Evolutionary conservation across 2,888 invertebrate species (phyloP).

Genomic region (Steinernema carpocapsae): DNA sequence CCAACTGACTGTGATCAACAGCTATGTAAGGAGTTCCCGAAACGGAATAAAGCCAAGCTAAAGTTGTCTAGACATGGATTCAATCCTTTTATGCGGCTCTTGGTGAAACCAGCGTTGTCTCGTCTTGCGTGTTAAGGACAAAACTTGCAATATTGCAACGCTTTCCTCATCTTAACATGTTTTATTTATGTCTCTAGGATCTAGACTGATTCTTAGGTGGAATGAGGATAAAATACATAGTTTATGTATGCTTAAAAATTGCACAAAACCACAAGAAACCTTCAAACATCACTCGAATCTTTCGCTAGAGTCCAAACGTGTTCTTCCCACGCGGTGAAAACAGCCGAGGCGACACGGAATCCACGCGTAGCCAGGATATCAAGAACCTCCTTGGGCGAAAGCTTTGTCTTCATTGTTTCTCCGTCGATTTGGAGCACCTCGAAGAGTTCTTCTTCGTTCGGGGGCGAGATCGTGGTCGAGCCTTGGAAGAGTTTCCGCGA

Average conservation of each 20-base stretch:
- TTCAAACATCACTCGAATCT: neutral
- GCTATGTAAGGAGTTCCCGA: too few relatives aligned
- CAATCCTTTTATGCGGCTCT: too few relatives aligned
- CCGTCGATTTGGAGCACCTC: conserved; percentile 14
- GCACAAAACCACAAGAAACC: neutral
- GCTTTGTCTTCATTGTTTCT: conserved; percentile 8
- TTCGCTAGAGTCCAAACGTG: conserved; percentile 2
- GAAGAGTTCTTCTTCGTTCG: neutral
- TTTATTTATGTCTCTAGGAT: neutral
- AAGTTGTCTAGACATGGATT: too few relatives aligned
- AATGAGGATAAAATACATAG: neutral
- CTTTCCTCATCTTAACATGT: neutral
- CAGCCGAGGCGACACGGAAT: conserved; percentile 21
- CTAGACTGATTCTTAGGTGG: too few relatives aligned
- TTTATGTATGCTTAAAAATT: neutral
- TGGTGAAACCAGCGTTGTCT: too few relatives aligned
- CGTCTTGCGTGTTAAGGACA: too few relatives aligned
- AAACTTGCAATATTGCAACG: neutral
- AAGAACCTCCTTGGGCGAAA: conserved; percentile 13
- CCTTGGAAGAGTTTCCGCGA: conserved; percentile 27
- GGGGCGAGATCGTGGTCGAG: conserved; percentile 16
- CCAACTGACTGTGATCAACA: too few relatives aligned
- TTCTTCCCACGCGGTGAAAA: conserved; percentile 20
- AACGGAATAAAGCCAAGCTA: too few relatives aligned
- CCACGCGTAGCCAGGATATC: neutral